These are phyloP conservation scores for Ornithorhynchus anatinus DNA, from an alignment of 2,113 vertebrate species.

Conservation along the genomic window DNA sequence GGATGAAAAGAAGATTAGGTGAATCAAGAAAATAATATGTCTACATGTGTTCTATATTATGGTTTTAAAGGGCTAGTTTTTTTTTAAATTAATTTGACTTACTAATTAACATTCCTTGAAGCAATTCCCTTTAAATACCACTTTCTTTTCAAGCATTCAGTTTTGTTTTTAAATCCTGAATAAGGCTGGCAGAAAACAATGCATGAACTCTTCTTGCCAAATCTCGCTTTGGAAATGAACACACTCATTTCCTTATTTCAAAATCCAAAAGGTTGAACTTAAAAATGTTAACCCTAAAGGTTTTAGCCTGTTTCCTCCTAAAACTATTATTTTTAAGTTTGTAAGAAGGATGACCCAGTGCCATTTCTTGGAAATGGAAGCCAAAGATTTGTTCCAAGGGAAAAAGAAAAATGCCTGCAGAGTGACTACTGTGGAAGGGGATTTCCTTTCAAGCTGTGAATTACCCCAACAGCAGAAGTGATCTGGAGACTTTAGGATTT, in stretches of 20 bases:
- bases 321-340: neutral
- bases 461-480: neutral
- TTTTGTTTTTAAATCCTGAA: neutral
- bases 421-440: neutral
- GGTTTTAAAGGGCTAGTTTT: neutral
- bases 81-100: constrained; percentile 4
- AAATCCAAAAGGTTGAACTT: neutral
- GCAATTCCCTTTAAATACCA: neutral
- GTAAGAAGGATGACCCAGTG: neutral
- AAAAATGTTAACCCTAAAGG: neutral
- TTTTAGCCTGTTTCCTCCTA: neutral
- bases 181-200: neutral
- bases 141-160: neutral
- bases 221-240: neutral
- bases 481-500: neutral
- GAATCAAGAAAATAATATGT: neutral
- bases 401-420: too few relatives aligned
- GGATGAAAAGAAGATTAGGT: neutral
- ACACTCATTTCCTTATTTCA: neutral
- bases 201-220: neutral
- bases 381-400: neutral
- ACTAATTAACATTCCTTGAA: neutral
- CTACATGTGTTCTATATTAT: neutral
- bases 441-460: neutral
- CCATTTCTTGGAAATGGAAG: neutral